Base-by-base conservation (phyloP, 2,797 vertebrate species). In the Vireo griseus region DNA sequence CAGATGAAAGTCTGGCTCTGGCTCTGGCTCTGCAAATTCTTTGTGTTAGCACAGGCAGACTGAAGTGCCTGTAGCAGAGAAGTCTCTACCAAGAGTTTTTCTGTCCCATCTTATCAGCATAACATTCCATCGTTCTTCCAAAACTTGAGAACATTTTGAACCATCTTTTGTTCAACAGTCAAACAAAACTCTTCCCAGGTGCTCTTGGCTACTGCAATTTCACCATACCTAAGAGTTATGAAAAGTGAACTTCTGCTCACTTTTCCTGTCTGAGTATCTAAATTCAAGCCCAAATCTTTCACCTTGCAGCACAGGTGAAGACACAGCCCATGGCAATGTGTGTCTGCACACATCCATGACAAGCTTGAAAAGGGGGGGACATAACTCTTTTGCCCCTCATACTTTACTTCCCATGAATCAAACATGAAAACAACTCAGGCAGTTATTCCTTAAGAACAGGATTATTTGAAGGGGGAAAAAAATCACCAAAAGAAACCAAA, bases 51-150 rank as follows among this genome's bases (percentile, higher is more conserved):
- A 50, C 19, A 42, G 14, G 16, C 13, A 31, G 1, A 3, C 16
- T 50, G 51, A 68, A 78, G 10, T 26, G 28, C 28, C 66, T 1
- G 0, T 24, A 65, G 52, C 39, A 72, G 35, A 81, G 55, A 63
- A 10, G 2, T 35, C 79, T 51, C 28, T 61, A 13, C 35, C 44
- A 58, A 47, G 18, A 61, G 16, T 18, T 90, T 52, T 24, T 45
- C 65, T 39, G 16, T 25, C 52, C 17, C 1, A 31, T 10, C 13
- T 61, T 39, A 45, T 11, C 24, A 65, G 9, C 35, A 6, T 13
- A 54, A 25, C 0, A 0, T 52, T 83, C 25, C 18, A 28, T 7
- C 8, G 0, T 18, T 48, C 81, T 84, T 90, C 31, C 45, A 61
- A 74, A 88, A 47, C 42, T 11, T 78, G 24, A 29, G n/a, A 24